Evolutionary conservation across 2,888 invertebrate species (phyloP), one percentile per base, ranked within the genome.

Genomic region (Sminthurinus aureus): DNA sequence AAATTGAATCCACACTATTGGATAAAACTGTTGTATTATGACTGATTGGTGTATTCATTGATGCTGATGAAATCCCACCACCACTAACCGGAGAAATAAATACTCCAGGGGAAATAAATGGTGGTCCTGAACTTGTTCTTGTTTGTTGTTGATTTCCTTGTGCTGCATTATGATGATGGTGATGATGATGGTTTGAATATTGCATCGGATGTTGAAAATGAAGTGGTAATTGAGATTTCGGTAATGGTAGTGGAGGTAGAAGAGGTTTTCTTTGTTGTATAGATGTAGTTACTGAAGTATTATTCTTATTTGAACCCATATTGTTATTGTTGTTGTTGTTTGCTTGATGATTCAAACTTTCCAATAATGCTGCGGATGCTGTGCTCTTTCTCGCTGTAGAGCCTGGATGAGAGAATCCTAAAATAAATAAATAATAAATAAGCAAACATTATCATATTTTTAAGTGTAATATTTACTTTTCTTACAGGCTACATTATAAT

Each of bases 311-410:
- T 24, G 20, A 58, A 64, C 58, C 58, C 20, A 38, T 67, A 66
- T 66, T 78, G 12, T 26, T n/a, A 51, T 22, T 66, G 66, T 26
- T 78, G 26, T 66, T 78, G 26, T 58, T 79, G 64, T 38, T 66
- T 67, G 66, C 12, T 67, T 74, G 64, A 64, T 51, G 82, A 26
- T 50, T 86, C 85, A 88, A 84, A 88, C 88, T 87, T 87, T 88
- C 93, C 93, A 94, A 90, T 93, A 94, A 90, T 93, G 94, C 93
- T 91, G 94, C 93, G 93, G 94, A 92, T 92, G 94, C 92, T 93
- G 93, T 93, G 93, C 93, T 93, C 93, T 94, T 93, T 93, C 94
- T 92, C 92, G 93, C 92, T 93, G 93, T 91, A 93, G 93, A 91
- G 93, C 94, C 92, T 93, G 93, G 92, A 93, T 94, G 93, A 93